A percentile compares a stretch with the other conserved stretches of the same genome.
Conservation (phyloP, 2,797 vertebrate genomes). For the Lutjanus campechanus region DNA sequence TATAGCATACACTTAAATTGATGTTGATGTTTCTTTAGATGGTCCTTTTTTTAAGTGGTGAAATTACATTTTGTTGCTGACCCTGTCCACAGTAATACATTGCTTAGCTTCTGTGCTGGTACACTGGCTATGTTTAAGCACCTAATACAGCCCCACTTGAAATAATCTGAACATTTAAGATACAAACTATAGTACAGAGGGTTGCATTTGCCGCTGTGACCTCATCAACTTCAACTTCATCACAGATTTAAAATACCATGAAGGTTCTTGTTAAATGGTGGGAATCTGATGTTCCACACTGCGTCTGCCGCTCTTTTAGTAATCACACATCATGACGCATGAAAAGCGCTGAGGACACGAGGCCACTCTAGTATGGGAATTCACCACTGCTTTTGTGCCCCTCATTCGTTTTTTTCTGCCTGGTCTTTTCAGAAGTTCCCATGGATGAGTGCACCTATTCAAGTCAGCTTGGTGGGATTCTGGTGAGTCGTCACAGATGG, state of each 20-base stretch:
- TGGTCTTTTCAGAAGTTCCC: constrained; percentile 92
- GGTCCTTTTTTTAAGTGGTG: too few species aligned
- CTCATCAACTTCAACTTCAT: background rate
- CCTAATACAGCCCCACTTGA: too few species aligned
- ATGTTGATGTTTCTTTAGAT: too few species aligned
- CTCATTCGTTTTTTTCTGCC: constrained; percentile 60
- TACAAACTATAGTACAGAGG: background rate
- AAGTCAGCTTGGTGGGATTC: constrained; percentile 96
- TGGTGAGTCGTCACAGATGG: constrained; percentile 90
- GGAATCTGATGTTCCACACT: constrained; percentile 23
- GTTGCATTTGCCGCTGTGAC: constrained; percentile 1
- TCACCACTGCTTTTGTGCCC: constrained; percentile 70
- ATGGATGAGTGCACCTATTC: constrained; percentile 99
- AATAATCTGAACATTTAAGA: background rate
- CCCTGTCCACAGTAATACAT: too few species aligned
- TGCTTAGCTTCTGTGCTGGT: too few species aligned
- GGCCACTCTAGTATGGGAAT: constrained; percentile 56
- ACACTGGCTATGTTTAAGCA: too few species aligned
- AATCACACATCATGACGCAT: constrained; percentile 46
- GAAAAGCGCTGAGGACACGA: constrained; percentile 57
- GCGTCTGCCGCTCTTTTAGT: constrained; percentile 27
- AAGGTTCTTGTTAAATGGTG: constrained; percentile 15
- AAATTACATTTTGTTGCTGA: too few species aligned
- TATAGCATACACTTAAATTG: too few species aligned
- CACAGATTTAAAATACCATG: constrained; percentile 5